These are phyloP conservation scores for Oreochromis tanganicae DNA, from an alignment of 2,113 vertebrate species.

Conservation along the genomic window DNA sequence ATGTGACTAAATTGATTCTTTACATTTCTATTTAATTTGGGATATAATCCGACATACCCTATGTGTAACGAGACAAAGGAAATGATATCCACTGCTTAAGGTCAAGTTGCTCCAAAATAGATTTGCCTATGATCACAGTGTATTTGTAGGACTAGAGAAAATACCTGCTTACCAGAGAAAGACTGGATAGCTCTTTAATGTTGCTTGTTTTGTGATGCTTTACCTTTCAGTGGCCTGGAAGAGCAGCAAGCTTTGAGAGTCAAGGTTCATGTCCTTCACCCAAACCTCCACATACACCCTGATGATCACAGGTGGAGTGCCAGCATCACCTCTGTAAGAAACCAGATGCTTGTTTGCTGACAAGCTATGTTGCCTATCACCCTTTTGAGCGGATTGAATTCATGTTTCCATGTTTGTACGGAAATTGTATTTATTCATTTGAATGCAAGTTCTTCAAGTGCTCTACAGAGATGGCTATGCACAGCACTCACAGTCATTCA, in stretches of 20 bases:
- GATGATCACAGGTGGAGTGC: slow-evolving; percentile 9
- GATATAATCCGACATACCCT: neutral
- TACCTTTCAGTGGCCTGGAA: slow-evolving; percentile 85
- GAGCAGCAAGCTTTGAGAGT: slow-evolving; percentile 95
- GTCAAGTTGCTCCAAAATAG: neutral
- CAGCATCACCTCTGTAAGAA: neutral
- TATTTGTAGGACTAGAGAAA: neutral
- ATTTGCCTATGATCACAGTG: slow-evolving; percentile 48
- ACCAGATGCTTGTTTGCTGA: neutral
- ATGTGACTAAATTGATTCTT: neutral
- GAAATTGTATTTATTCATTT: neutral
- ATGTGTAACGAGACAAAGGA: neutral
- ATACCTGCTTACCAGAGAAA: neutral
- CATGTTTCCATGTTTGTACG: neutral
- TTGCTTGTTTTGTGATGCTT: neutral
- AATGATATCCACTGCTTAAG: neutral
- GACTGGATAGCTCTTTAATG: neutral
- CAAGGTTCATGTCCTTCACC: slow-evolving; percentile 95
- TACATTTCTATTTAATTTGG: neutral
- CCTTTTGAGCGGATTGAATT: slow-evolving; percentile 1
- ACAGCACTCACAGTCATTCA: slow-evolving; percentile 20
- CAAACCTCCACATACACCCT: slow-evolving; percentile 82
- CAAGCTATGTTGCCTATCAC: neutral
- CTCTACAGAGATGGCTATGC: slow-evolving; percentile 43
- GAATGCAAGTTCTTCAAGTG: neutral